Evolutionary conservation across 2,888 invertebrate genomes (phyloP).

Genomic region (Ennomos quercinarius): DNA sequence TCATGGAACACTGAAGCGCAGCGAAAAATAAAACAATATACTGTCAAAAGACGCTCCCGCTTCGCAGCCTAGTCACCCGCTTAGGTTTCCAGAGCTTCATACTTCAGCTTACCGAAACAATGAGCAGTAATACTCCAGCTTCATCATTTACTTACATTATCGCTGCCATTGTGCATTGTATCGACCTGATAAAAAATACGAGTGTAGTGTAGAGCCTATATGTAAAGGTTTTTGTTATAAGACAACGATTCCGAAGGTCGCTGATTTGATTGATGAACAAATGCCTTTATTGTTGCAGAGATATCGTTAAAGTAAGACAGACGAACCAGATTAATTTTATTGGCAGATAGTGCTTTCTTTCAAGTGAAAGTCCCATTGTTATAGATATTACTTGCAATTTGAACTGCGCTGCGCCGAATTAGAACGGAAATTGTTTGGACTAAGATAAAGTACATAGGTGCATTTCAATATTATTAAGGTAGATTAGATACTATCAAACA

Average conservation of each 20-base stretch:
- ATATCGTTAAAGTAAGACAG: conserved; percentile 14
- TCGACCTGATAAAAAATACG: conserved; percentile 22
- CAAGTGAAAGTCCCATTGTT: conserved; percentile 21
- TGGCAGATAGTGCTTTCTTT: conserved; percentile 13
- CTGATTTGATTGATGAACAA: conserved; percentile 26
- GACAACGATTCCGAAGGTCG: conserved; percentile 9
- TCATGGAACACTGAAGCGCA: too few species aligned
- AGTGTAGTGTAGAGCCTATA: not conserved
- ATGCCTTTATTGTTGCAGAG: conserved; percentile 18
- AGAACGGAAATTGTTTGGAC: too few species aligned
- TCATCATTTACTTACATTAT: conserved; percentile 28
- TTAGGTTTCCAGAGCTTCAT: conserved; percentile 17
- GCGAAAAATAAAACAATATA: too few species aligned
- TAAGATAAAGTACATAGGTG: too few species aligned
- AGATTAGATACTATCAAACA: too few species aligned
- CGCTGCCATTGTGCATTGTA: conserved; percentile 39
- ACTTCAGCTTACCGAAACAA: conserved; percentile 25
- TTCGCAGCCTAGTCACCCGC: not conserved
- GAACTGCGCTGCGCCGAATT: not conserved
- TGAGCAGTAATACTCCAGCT: conserved; percentile 22
- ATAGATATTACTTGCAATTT: conserved; percentile 16
- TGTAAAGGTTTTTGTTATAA: conserved; percentile 23
- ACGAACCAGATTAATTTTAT: conserved; percentile 17
- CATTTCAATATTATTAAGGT: too few species aligned
- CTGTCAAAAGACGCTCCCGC: not conserved